Evolutionary conservation across 2,113 vertebrate genomes (phyloP).

Genomic region (Leucoraja erinaceus): DNA sequence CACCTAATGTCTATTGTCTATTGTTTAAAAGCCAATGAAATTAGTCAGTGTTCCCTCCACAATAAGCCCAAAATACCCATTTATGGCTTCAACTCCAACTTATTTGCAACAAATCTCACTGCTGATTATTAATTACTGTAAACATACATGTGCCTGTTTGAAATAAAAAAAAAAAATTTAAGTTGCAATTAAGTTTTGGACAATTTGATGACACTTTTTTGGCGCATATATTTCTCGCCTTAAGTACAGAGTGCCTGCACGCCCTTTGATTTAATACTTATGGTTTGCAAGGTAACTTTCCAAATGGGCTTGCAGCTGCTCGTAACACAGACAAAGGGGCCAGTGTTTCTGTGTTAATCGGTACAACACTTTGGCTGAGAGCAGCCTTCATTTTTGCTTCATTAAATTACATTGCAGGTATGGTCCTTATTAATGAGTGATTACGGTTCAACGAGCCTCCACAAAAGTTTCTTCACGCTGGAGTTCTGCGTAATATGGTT

Average conservation of each 20-base stretch:
- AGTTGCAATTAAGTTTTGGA: neutral
- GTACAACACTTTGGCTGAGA: constrained; percentile 37
- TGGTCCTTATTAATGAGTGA: constrained; percentile 38
- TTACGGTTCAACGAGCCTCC: constrained; percentile 32
- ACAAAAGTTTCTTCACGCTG: constrained; percentile 35
- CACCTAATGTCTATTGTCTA: no score
- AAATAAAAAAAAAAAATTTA: constrained; percentile 12
- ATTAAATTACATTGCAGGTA: constrained; percentile 39
- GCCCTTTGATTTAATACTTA: constrained; percentile 14
- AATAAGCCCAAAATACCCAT: neutral
- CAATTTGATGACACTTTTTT: neutral
- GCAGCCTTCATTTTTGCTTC: constrained; percentile 35
- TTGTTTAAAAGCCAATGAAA: neutral
- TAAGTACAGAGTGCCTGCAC: neutral
- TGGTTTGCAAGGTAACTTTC: constrained; percentile 24
- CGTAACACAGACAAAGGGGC: constrained; percentile 19
- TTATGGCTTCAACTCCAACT: neutral
- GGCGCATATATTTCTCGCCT: neutral
- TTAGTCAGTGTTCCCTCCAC: neutral
- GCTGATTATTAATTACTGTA: neutral
- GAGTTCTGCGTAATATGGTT: constrained; percentile 35
- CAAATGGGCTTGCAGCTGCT: constrained; percentile 8
- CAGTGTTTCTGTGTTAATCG: constrained; percentile 35
- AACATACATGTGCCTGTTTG: neutral
- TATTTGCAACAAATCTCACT: neutral